Base-by-base conservation (phyloP, 2,888 invertebrate genomes). In the Pristionchus entomophagus region DNA sequence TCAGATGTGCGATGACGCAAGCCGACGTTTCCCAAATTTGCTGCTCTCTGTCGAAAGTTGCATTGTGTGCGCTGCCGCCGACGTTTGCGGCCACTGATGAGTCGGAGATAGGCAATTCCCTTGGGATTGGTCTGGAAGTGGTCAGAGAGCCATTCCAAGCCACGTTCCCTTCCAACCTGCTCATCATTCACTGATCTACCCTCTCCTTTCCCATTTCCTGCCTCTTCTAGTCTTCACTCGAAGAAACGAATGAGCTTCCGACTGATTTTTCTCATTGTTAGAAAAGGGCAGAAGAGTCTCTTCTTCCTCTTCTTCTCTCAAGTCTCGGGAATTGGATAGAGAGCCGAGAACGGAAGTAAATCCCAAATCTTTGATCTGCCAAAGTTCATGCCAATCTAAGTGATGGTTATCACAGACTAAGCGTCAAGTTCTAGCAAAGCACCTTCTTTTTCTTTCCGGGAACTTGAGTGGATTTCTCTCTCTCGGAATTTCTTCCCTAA, bases 181-280 rank as follows among this genome's bases (percentile, higher is more conserved):
- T 49, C 49, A 49, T 49, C 49, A 49, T 49, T n/a, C n/a, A n/a
- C n/a, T n/a, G n/a, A n/a, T n/a, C n/a, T n/a, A n/a, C n/a, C n/a
- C n/a, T n/a, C n/a, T n/a, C n/a, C n/a, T n/a, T n/a, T n/a, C n/a
- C n/a, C n/a, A n/a, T 85, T 45, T 85, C 85, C 78, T 73, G 19
- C 49, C 32, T 78, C 51, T 26, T 41, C 78, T 29, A n/a, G n/a
- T n/a, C n/a, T n/a, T n/a, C n/a, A 35, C 56, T 56, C 19, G 35
- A 22, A 51, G 26, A 49, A 62, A 83, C 19, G 35, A 32, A 84
- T 65, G 35, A 69, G 73, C 73, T 73, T 73, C 73, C 73, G 73
- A 73, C 73, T 73, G 73, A 73, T 73, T 73, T 73, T 73, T 26
- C 73, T 73, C 41, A 73, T 73, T 73, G 73, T 73, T 73, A 35